Base-by-base conservation (phyloP, 2,113 vertebrate genomes). In the Pomatostomus ruficeps region DNA sequence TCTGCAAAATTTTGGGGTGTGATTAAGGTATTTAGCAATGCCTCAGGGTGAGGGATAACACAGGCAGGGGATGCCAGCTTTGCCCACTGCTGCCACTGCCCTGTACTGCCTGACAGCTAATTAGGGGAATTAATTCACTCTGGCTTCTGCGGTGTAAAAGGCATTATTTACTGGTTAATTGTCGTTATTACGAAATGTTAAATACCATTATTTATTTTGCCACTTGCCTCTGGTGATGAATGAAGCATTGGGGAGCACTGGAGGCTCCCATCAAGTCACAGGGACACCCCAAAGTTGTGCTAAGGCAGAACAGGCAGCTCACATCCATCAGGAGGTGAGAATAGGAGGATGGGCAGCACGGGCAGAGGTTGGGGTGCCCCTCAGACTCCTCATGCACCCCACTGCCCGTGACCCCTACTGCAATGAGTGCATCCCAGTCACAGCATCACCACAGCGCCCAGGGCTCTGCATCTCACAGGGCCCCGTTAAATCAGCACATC, bases 141-240 rank as follows among this genome's bases (percentile, higher is more conserved):
- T 71, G 89, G 87, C 92, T 97, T 97, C 95, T 42, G 62, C 66
- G 94, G 97, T 95, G 95, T 91, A 97, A 97, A 97, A 97, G 93
- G 96, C 94, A 95, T 98, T 98, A 98, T 97, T 98, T 98, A 97
- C 97, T 67, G 82, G 96, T 97, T 98, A 98, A 98, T 98, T 96
- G 97, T 97, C 51, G 36, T 93, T 97, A 98, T 98, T 98, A 98
- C 17, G 3, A 97, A 97, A 97, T 66, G 96, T 97, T 98, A 98
- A 98, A 97, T 97, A 97, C 95, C 96, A 91, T 97, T 97, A 98
- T 97, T 98, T 98, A 97, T 97, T 97, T 97, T 88, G 87, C 91
- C 42, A 54, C 95, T 94, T 22, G 61, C 88, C 91, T 94, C 77
- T 6, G 14, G 88, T 96, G 97, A 98, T 97, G 68, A 89, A 95